Evolutionary conservation across 2,888 invertebrate genomes (phyloP), one percentile per base, ranked within the genome.

Genomic region (Reticulitermes lucifugus): DNA sequence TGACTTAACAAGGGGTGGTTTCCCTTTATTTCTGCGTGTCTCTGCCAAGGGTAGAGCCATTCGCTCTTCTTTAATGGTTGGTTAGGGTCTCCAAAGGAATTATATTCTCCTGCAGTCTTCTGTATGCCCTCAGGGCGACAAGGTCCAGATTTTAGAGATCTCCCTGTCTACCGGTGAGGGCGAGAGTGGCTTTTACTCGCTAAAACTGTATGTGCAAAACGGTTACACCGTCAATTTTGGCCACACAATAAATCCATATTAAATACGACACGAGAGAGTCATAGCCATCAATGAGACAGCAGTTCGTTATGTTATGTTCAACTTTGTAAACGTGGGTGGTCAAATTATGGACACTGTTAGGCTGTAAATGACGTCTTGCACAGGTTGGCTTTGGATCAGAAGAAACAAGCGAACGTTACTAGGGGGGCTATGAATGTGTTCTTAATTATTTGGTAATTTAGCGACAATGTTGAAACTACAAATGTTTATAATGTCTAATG

Each of bases 1-100:
- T 85, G 83, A 83, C 85, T 83, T 83, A 70, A 79, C 85, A 55
- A 83, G 85, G 85, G 85, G 83, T 55, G 83, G 65, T 85, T 83
- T 79, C 59, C 70, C 71, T 82, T 81, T 75, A 70, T 81, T 46
- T 81, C 65, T 81, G 65, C 43, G 46, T 12, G 79, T 77, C 46
- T 14, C 22, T 29, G 79, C 55, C 79, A 51, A 25, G 51, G 79
- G 79, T 51, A 55, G 55, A 65, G 25, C 6, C 65, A 25, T 25
- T 65, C 25, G n/a, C 65, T 65, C 7, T 25, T 12, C 65, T 65
- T 25, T 65, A n/a, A 6, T 10, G n/a, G n/a, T 55, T 65, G 65
- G 65, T 65, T 55, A 25, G 65, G 65, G 65, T 65, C 25, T n/a
- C 65, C 12, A 9, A n/a, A n/a, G 12, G 65, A 65, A 65, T 65